Percentiles rank a stretch among this genome's conserved stretches.
These are phyloP conservation scores for Neotragus pygmaeus DNA, from an alignment of 2,113 vertebrate species.

Conservation along the genomic window DNA sequence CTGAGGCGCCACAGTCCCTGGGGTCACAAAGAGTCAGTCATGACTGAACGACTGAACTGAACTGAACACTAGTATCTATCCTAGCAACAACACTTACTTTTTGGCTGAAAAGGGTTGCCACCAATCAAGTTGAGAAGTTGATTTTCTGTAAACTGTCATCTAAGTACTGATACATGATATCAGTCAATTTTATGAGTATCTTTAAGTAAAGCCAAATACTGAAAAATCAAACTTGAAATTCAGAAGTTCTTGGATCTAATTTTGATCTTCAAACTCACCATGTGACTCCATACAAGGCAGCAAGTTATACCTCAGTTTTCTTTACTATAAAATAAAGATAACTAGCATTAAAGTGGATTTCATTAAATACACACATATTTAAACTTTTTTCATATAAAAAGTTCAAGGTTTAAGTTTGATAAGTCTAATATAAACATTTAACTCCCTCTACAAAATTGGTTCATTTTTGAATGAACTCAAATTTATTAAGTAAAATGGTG, in stretches of 20 bases:
- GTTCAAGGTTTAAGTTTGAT: not conserved
- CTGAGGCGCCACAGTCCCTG: not conserved
- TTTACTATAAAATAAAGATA: slow-evolving; percentile 60
- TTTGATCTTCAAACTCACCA: slow-evolving; percentile 55
- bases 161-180: slow-evolving; percentile 58
- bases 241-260: slow-evolving; percentile 31
- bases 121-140: slow-evolving; percentile 59
- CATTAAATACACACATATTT: not conserved
- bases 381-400: not conserved
- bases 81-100: slow-evolving; percentile 41
- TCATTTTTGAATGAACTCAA: slow-evolving; percentile 10
- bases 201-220: slow-evolving; percentile 46
- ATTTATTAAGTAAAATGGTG: slow-evolving; percentile 26
- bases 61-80: not conserved
- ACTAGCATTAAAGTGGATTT: slow-evolving; percentile 4
- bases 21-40: not conserved
- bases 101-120: slow-evolving; percentile 49
- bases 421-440: not conserved
- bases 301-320: slow-evolving; percentile 48
- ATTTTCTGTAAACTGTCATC: slow-evolving; percentile 58
- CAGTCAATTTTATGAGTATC: slow-evolving; percentile 55
- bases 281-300: slow-evolving; percentile 40
- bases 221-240: slow-evolving; percentile 37
- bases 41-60: not conserved
- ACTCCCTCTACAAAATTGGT: not conserved